Percentiles rank a stretch among this genome's conserved stretches.
Conservation (phyloP, 1,140 invertebrate genomes). For the Drosophila lacteicornis region DNA sequence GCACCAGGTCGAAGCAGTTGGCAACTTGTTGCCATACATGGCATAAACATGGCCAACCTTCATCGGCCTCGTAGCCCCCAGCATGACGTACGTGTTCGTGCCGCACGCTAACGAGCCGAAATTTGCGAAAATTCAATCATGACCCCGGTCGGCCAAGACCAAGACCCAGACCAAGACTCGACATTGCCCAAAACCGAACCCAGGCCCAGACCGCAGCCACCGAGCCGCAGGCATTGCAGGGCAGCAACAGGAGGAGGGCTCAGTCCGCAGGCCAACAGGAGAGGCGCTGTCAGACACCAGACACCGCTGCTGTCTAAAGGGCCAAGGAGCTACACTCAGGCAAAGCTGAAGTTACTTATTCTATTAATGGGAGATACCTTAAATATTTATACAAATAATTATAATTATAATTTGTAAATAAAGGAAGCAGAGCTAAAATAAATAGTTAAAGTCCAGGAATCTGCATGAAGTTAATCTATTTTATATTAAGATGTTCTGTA, state of each 20-base stretch:
- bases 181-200: slow-evolving; percentile 21
- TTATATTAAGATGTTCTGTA: neutral
- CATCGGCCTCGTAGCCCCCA: slow-evolving; percentile 56
- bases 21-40: slow-evolving; percentile 76
- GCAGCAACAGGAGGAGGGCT: slow-evolving; percentile 6
- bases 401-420: neutral
- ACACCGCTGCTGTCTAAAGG: slow-evolving; percentile 2
- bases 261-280: slow-evolving; percentile 15
- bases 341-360: neutral
- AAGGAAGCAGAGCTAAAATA: neutral
- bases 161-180: slow-evolving; percentile 19
- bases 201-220: slow-evolving; percentile 15
- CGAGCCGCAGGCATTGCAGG: slow-evolving; percentile 20
- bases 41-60: slow-evolving; percentile 59
- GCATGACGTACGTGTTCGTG: slow-evolving; percentile 70
- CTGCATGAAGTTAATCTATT: too few species aligned
- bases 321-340: slow-evolving; percentile 7
- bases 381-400: neutral
- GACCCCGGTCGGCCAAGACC: slow-evolving; percentile 51
- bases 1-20: slow-evolving; percentile 29
- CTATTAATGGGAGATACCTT: neutral
- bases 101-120: slow-evolving; percentile 79
- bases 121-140: slow-evolving; percentile 83
- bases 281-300: slow-evolving; percentile 34
- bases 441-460: too few species aligned